These are phyloP conservation scores for Choloepus hoffmanni DNA, from an alignment of 2,113 vertebrate genomes.

Conservation along the genomic window DNA sequence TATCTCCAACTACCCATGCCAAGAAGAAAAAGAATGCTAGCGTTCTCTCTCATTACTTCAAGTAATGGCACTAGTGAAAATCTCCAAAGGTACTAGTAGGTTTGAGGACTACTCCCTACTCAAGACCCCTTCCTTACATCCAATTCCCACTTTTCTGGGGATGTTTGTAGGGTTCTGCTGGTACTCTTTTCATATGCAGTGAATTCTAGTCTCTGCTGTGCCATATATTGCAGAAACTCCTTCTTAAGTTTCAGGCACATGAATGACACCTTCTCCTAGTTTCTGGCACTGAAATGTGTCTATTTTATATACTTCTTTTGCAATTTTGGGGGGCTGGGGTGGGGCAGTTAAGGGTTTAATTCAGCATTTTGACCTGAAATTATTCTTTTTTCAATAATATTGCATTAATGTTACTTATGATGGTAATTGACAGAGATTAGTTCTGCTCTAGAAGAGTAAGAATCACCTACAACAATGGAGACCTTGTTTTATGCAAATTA, in stretches of 20 bases:
- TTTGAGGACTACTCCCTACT: background rate
- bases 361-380: constrained; percentile 43
- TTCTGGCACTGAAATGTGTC: background rate
- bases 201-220: background rate
- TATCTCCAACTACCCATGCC: background rate
- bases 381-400: background rate
- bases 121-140: background rate
- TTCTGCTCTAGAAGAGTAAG: background rate
- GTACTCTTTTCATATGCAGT: background rate
- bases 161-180: background rate
- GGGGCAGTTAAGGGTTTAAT: background rate
- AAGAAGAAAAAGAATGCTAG: background rate
- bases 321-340: background rate
- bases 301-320: constrained; percentile 6
- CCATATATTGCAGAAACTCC: background rate
- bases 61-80: background rate
- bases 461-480: background rate
- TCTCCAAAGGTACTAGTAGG: background rate
- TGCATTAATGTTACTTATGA: background rate
- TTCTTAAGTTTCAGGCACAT: background rate
- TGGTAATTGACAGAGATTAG: background rate
- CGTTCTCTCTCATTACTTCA: background rate
- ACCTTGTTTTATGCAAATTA: background rate
- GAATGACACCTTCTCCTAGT: background rate
- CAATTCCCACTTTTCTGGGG: background rate